Conservation (phyloP, 2,797 vertebrate species). For the Ptychadena robeensis region DNA sequence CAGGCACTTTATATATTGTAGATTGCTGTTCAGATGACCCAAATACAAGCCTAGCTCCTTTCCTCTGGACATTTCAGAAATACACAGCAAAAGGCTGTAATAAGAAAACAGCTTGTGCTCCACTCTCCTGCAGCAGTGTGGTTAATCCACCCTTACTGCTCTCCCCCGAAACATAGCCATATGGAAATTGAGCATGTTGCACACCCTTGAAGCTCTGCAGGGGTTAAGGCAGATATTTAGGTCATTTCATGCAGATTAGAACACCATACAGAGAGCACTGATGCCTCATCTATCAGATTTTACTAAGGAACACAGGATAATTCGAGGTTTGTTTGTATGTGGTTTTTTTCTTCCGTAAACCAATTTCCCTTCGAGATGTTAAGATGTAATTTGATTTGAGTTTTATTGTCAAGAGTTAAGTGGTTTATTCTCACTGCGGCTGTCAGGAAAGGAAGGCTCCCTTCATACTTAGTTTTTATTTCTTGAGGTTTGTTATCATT, state of each 20-base stretch:
- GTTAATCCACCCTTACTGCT: slow-evolving; percentile 22
- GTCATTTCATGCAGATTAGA: slow-evolving; percentile 58
- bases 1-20: slow-evolving; percentile 21
- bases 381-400: slow-evolving; percentile 63
- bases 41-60: slow-evolving; percentile 17
- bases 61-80: slow-evolving; percentile 13
- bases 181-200: background rate
- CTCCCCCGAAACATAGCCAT: slow-evolving; percentile 5
- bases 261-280: slow-evolving; percentile 34
- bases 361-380: slow-evolving; percentile 63
- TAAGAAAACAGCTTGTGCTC: slow-evolving; percentile 28
- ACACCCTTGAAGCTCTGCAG: slow-evolving; percentile 2
- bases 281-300: slow-evolving; percentile 57
- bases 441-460: slow-evolving; percentile 42
- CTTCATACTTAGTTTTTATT: slow-evolving; percentile 38
- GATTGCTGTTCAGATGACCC: slow-evolving; percentile 30
- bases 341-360: slow-evolving; percentile 55
- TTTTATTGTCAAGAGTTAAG: slow-evolving; percentile 62
- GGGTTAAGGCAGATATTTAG: slow-evolving; percentile 52
- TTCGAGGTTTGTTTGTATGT: slow-evolving; percentile 59
- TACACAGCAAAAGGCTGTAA: slow-evolving; percentile 2
- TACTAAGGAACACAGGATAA: slow-evolving; percentile 58
- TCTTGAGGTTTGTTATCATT: slow-evolving; percentile 24
- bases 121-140: background rate
- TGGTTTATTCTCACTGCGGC: slow-evolving; percentile 59